Evolutionary conservation across 2,113 vertebrate genomes (phyloP), one percentile per base, ranked within the genome.

Genomic region (Vulpes lagopus): DNA sequence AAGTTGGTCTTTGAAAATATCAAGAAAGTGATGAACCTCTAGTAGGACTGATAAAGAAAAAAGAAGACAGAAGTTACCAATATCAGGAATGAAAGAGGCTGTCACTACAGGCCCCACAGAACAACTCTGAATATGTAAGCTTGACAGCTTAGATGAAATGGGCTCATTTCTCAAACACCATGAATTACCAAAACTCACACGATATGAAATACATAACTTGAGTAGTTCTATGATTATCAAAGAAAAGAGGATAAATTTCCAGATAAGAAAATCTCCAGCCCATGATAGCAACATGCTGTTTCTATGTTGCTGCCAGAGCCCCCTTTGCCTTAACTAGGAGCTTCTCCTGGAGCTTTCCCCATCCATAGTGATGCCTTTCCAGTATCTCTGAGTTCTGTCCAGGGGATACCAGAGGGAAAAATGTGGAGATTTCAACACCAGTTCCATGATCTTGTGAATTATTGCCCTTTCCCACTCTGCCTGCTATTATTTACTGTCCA

Each of bases 1-100:
- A 93, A 85, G 57, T 57, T 51, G 23, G 53, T 55, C 59, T 91
- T 95, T 81, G 74, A 82, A 89, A 85, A 80, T 19, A 74, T 60
- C 49, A 82, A 81, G 60, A 95, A 86, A 57, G 71, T 59, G 55
- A 65, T 84, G 43, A 65, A 64, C 17, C 11, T 79, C 57, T 76
- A 91, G 53, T 20, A 91, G 78, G 43, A 69, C 19, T 8, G 38
- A 76, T 30, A 16, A 49, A 78, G 85, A 55, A 67, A 59, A 35
- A 30, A 83, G 27, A 51, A 95, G 32, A 51, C 15, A 74, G 15
- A 38, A 74, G 32, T 80, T 81, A 51, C 20, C 20, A 30, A 2
- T 69, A n/a, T 78, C 51, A 35, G 73, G 60, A 87, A 60, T 30
- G 27, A 74, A 64, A 78, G 57, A 83, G 38, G 20, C 8, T 59